phyloP scores from a whole-genome alignment of 2,888 invertebrate species.

The Chrysodeixis includens region DNA sequence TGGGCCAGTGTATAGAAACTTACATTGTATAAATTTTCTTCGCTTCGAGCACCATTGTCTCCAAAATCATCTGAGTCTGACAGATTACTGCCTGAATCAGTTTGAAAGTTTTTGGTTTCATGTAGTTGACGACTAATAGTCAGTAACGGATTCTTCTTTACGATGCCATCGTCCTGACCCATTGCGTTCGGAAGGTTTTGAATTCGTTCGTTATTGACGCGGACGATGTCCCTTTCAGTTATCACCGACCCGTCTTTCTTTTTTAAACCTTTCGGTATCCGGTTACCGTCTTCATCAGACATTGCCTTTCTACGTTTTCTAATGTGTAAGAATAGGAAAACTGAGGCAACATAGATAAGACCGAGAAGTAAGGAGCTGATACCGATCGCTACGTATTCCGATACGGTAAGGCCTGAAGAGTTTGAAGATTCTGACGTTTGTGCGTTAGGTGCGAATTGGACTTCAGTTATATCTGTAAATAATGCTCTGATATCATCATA shows the following conservation, averaged over 20 bases:
- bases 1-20: constrained; percentile 44
- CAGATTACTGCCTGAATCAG: constrained; percentile 90
- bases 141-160: constrained; percentile 94
- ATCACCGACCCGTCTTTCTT: constrained; percentile 81
- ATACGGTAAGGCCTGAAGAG: constrained; percentile 91
- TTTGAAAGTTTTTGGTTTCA: constrained; percentile 79
- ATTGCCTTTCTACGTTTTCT: constrained; percentile 90
- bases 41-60: constrained; percentile 78
- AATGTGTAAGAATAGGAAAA: constrained; percentile 94
- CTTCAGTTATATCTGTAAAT: constrained; percentile 93
- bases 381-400: constrained; percentile 95
- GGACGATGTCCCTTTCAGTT: constrained; percentile 83
- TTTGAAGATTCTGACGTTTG: constrained; percentile 88
- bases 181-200: constrained; percentile 81
- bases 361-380: constrained; percentile 95
- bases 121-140: constrained; percentile 90
- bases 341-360: constrained; percentile 95
- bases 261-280: constrained; percentile 76
- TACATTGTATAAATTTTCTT: constrained; percentile 78
- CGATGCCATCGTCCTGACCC: constrained; percentile 91
- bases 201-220: constrained; percentile 82
- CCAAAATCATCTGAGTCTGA: constrained; percentile 91
- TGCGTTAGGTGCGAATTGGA: constrained; percentile 92
- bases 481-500: constrained; percentile 2
- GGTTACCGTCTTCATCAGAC: constrained; percentile 81